A percentile compares a stretch with the other conserved stretches of the same genome.
Evolutionary conservation across 2,888 invertebrate species (phyloP).

Genomic region (Leptinotarsa haldemani): DNA sequence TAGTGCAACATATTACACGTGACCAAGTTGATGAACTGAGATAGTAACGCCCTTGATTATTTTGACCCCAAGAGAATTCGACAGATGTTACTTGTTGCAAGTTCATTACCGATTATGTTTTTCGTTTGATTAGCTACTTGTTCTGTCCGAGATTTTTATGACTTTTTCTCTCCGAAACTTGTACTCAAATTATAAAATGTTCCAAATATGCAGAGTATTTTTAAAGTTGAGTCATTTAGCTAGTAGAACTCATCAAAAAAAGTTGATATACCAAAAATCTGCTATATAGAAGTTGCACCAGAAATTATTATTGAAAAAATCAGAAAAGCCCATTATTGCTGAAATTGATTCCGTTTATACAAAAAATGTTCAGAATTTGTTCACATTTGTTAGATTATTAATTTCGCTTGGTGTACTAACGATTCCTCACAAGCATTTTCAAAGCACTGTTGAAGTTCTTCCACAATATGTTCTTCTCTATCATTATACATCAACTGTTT

Average conservation of each 20-base stretch:
- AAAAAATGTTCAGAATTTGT: background rate
- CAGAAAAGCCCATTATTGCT: no score
- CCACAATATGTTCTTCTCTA: background rate
- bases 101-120: background rate
- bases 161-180: background rate
- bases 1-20: background rate
- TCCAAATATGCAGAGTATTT: no score
- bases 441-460: background rate
- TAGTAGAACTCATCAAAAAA: no score
- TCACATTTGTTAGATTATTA: background rate
- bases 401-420: background rate
- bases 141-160: background rate
- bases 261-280: no score
- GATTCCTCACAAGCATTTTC: background rate
- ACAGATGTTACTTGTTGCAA: slow-evolving; percentile 1
- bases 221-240: no score
- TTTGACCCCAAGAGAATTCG: slow-evolving; percentile 2
- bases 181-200: background rate
- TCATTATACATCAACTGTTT: background rate
- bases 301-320: no score
- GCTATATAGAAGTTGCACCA: no score
- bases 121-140: background rate
- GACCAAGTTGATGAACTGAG: background rate
- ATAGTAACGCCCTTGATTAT: background rate
- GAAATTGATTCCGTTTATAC: no score